These are phyloP conservation scores for Platorchestia sp. DNA, from an alignment of 1,140 invertebrate genomes.

Conservation along the genomic window DNA sequence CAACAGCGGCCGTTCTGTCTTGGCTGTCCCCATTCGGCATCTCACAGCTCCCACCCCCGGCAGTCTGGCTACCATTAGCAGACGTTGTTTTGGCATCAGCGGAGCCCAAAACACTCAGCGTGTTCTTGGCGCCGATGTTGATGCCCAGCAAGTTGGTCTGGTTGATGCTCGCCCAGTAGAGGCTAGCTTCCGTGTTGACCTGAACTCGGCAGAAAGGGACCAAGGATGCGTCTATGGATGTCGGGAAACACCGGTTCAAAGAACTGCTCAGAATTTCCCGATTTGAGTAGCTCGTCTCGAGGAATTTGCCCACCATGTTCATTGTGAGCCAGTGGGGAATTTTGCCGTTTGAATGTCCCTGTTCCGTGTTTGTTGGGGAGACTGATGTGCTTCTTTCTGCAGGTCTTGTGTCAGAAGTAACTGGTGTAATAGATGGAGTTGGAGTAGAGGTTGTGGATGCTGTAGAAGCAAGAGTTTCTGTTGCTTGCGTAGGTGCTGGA, in stretches of 20 bases:
- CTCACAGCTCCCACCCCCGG: background rate
- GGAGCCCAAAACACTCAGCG: background rate
- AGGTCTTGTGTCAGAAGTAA: background rate
- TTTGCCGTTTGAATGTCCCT: background rate
- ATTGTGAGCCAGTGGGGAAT: constrained; percentile 11
- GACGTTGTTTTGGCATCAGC: background rate
- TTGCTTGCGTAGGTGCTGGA: background rate
- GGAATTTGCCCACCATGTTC: constrained; percentile 34
- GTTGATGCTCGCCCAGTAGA: background rate
- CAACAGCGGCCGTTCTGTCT: background rate
- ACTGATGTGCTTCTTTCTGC: background rate
- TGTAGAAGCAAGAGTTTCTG: background rate
- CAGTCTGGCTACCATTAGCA: background rate
- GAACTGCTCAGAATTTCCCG: constrained; percentile 2
- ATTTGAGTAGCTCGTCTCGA: background rate
- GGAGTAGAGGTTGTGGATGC: background rate
- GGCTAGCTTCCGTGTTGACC: background rate
- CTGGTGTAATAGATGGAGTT: background rate
- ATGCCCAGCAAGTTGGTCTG: constrained; percentile 11
- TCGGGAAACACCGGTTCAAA: background rate
- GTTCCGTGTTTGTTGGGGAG: background rate
- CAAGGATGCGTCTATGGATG: background rate
- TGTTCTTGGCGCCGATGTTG: background rate
- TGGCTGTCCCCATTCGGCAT: background rate
- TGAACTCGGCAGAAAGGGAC: background rate